phyloP scores from a whole-genome alignment of 2,797 vertebrate genomes.

The Distichodus sexfasciatus region DNA sequence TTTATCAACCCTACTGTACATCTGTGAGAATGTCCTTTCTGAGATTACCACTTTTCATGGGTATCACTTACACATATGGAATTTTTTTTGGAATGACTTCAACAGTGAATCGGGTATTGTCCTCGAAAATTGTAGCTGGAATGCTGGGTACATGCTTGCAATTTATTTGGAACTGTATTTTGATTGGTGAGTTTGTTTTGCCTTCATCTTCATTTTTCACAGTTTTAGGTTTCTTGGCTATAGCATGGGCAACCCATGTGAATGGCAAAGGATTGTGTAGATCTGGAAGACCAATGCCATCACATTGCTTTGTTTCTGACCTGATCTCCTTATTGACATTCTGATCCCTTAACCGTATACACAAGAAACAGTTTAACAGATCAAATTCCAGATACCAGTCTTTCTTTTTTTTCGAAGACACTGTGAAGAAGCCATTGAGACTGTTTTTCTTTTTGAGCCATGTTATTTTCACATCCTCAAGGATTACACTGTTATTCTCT shows the following conservation, averaged over 20 bases:
- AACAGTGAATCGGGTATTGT: slow-evolving; percentile 70
- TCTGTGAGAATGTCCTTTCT: not conserved
- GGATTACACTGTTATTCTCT: slow-evolving; percentile 74
- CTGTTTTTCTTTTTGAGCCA: slow-evolving; percentile 55
- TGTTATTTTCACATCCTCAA: slow-evolving; percentile 72
- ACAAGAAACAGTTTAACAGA: slow-evolving; percentile 79
- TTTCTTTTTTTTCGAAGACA: slow-evolving; percentile 58
- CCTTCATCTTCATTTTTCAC: not conserved
- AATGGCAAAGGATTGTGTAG: slow-evolving; percentile 53
- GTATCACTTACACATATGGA: slow-evolving; percentile 81
- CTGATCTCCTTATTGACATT: slow-evolving; percentile 39
- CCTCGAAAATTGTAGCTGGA: slow-evolving; percentile 67
- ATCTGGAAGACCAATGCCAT: not conserved
- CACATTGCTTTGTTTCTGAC: slow-evolving; percentile 57
- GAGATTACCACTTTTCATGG: not conserved
- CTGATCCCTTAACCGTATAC: slow-evolving; percentile 78
- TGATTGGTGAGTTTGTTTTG: not conserved
- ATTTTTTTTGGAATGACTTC: slow-evolving; percentile 85
- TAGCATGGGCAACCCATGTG: slow-evolving; percentile 87
- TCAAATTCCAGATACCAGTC: slow-evolving; percentile 70
- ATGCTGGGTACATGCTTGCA: slow-evolving; percentile 70
- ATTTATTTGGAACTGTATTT: slow-evolving; percentile 71
- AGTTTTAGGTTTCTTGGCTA: slow-evolving; percentile 44
- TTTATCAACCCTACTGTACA: not conserved
- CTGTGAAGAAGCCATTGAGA: slow-evolving; percentile 72